Base-by-base conservation (phyloP, 2,888 invertebrate genomes). In the Kryphioiulus occultus region DNA sequence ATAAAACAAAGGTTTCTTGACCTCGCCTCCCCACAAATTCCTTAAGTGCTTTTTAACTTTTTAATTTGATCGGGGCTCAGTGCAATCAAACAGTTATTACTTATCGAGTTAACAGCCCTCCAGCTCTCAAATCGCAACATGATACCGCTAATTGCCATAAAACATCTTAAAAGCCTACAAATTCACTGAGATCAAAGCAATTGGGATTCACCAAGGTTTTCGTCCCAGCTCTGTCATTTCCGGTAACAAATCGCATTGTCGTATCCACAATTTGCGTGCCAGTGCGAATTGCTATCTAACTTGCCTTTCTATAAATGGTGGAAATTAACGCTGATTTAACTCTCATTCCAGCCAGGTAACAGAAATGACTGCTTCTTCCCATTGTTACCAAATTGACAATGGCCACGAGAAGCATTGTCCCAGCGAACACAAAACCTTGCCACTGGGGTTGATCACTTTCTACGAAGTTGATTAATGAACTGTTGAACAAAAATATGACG, bases 251-350 rank as follows among this genome's bases (percentile, higher is more conserved):
- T 68, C 26, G 1, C 12, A 68, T 0, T 26, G 68, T 68, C 26
- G 1, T 26, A 68, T 0, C 22, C 26, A 12, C 68, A 68, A 68
- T 68, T 68, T 2, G 26, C 68, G 68, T 68, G 22, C 68, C 0
- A 7, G 10, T 68, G 42, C 35, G 35, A 84, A 39, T 84, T 19
- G 84, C 84, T 35, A 84, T 84, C n/a, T 35, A 42, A 84, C 35
- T 84, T 15, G 17, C 92, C 91, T 92, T 92, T 68, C 90, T 90
- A 88, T 91, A 92, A 85, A 92, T 90, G 32, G 91, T 89, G 19
- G 91, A 90, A 85, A 91, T 91, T 22, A 91, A 89, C 0, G 91
- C 89, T 0, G 91, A 89, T 88, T 91, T 90, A 42, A 91, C 89
- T 53, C 91, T 89, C 90, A 92, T 90, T 32, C 91, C 91, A 22